Percentiles rank a stretch among this genome's conserved stretches.
Conservation (phyloP, 2,888 invertebrate species). For the Nephrotoma guestfalica region DNA sequence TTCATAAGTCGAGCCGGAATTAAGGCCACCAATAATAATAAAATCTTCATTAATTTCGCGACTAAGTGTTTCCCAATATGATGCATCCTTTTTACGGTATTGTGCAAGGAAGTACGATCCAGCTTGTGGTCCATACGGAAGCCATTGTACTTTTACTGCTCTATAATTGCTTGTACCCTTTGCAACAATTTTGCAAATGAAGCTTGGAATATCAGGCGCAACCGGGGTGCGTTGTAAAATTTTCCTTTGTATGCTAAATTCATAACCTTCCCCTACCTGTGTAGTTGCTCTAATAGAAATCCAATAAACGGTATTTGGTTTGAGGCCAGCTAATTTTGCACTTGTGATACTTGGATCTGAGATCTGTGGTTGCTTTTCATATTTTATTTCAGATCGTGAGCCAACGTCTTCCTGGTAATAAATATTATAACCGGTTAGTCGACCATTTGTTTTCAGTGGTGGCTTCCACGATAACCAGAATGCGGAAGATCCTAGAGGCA, state of each 20-base stretch:
- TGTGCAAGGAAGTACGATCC: slow-evolving; percentile 90
- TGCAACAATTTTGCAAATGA: slow-evolving; percentile 49
- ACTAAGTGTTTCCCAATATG: slow-evolving; percentile 46
- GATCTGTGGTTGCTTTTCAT: slow-evolving; percentile 65
- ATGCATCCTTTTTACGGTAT: slow-evolving; percentile 59
- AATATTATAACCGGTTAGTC: slow-evolving; percentile 79
- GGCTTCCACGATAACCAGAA: slow-evolving; percentile 84
- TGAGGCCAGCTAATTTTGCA: slow-evolving; percentile 72
- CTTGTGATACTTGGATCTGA: slow-evolving; percentile 57
- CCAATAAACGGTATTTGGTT: slow-evolving; percentile 77
- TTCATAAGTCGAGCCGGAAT: slow-evolving; percentile 72
- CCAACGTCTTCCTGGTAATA: slow-evolving; percentile 69
- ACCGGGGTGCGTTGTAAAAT: slow-evolving; percentile 44
- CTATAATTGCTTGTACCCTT: slow-evolving; percentile 55
- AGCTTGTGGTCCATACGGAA: slow-evolving; percentile 59
- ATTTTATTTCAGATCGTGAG: slow-evolving; percentile 40
- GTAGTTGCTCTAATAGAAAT: slow-evolving; percentile 78
- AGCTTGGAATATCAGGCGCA: slow-evolving; percentile 48
- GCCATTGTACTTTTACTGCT: slow-evolving; percentile 65
- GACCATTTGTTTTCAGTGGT: slow-evolving; percentile 84
- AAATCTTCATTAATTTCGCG: slow-evolving; percentile 58
- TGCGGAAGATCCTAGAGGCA: slow-evolving; percentile 78
- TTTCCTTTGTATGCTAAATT: slow-evolving; percentile 65
- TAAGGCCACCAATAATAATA: slow-evolving; percentile 57
- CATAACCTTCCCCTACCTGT: slow-evolving; percentile 72